Base-by-base conservation (phyloP, 1,140 invertebrate species). In the Ladona fulva region DNA sequence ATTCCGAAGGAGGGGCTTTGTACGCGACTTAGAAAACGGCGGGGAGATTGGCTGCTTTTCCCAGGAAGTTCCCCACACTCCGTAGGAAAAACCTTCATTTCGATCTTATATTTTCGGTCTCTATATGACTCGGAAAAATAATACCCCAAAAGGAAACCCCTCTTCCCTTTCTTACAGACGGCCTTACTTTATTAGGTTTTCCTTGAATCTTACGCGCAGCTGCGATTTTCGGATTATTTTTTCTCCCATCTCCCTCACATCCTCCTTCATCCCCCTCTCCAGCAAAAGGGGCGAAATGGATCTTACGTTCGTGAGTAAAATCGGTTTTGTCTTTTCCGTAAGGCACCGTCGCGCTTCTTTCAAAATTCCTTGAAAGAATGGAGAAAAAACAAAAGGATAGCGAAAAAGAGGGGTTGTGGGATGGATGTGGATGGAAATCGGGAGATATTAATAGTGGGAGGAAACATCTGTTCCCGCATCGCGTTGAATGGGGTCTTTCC, bases 301-400 rank as follows among this genome's bases (percentile, higher is more conserved):
- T 66, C 52, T 22, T 66, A 66, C 52, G 52, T 19, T 66, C 52
- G 52, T 66, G 52, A 66, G 52, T 66, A 22, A 66, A 66, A 66
- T 66, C 52, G 14, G n/a, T 66, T 19, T 19, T 66, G n/a, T 66
- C n/a, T 66, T 66, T 66, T 12, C 52, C 16, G 52, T 66, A 66
- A 66, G 52, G 52, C 52, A 66, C 52, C 52, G 52, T 66, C 52
- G n/a, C 14, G n/a, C n/a, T 66, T 66, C 52, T 66, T 66, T 66
- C 52, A 66, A 66, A 66, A 66, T 66, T 66, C 52, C 52, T 66
- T 66, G 16, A 66, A 66, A 66, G 29, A 16, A 12, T 22, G 52
- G n/a, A 66, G 52, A 66, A 66, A 66, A 66, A 66, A 66, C n/a
- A 22, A 66, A 66, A 19, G 3, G 52, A 22, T 22, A 66, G 52